These are phyloP conservation scores for Taeniopygia guttata DNA, from an alignment of 2,797 vertebrate genomes.

Conservation along the genomic window DNA sequence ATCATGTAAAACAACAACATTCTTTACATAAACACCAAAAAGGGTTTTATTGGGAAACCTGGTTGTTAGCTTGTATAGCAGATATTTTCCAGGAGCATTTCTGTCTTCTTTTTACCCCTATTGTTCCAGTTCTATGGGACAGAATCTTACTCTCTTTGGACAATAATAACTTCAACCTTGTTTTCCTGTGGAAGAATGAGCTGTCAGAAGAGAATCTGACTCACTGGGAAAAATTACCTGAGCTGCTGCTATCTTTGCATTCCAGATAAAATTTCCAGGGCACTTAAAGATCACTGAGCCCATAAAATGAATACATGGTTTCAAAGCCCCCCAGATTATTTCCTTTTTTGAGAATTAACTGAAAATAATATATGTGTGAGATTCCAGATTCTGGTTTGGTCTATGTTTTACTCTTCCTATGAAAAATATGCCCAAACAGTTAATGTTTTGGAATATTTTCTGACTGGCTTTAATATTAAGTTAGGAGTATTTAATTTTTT, in stretches of 20 bases:
- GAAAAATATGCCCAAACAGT: not conserved
- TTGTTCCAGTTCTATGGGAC: not conserved
- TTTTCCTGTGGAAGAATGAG: not conserved
- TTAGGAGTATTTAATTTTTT: not conserved
- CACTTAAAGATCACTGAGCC: not conserved
- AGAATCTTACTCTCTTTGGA: not conserved
- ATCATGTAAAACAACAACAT: not conserved
- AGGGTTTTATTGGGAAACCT: not conserved
- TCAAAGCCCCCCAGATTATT: not conserved
- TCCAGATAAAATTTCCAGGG: not conserved
- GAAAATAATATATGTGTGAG: not conserved
- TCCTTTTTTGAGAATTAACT: not conserved
- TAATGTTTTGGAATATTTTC: not conserved
- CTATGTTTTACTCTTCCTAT: not conserved
- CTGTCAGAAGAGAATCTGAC: not conserved
- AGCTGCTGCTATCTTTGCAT: not conserved
- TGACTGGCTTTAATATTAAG: not conserved
- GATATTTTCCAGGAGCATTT: not conserved
- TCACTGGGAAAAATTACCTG: not conserved
- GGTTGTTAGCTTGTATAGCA: not conserved
- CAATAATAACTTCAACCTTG: not conserved
- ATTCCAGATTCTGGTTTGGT: not conserved
- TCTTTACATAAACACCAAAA: not conserved
- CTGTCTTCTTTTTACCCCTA: not conserved
- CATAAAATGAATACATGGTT: not conserved